Evolutionary conservation across 2,113 vertebrate species (phyloP).

Genomic region (Serilophus lunatus): DNA sequence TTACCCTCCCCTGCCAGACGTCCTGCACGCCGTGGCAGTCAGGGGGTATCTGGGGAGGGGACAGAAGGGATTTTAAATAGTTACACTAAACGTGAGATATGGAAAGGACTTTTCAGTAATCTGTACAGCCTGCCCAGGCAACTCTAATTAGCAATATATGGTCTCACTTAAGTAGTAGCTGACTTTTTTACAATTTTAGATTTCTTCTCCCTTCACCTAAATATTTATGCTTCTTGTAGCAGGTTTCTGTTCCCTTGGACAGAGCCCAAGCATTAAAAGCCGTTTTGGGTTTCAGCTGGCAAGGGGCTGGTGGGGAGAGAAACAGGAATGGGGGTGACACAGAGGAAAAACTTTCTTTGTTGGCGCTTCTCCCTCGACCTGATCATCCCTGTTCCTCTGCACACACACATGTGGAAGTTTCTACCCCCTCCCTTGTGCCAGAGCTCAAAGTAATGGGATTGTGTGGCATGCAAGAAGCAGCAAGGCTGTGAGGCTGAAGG

Average conservation of each 20-base stretch:
- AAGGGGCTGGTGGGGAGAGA: background rate
- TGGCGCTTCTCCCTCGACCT: background rate
- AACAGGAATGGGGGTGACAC: fast-evolving
- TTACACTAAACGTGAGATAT: fast-evolving
- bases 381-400: background rate
- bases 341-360: background rate
- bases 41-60: background rate
- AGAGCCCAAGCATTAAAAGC: background rate
- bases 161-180: background rate
- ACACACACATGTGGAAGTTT: background rate
- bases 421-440: background rate
- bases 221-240: background rate
- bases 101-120: background rate
- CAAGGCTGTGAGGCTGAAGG: background rate
- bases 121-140: background rate
- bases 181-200: background rate
- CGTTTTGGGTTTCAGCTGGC: background rate
- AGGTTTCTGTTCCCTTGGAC: background rate
- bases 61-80: background rate
- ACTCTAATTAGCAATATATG: background rate
- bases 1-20: background rate
- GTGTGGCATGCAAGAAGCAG: background rate
- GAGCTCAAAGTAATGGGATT: fast-evolving
- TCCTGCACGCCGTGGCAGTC: background rate
- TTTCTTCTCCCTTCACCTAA: background rate